Evolutionary conservation across 1,140 invertebrate species (phyloP).

Genomic region (Scaptomyza montana): DNA sequence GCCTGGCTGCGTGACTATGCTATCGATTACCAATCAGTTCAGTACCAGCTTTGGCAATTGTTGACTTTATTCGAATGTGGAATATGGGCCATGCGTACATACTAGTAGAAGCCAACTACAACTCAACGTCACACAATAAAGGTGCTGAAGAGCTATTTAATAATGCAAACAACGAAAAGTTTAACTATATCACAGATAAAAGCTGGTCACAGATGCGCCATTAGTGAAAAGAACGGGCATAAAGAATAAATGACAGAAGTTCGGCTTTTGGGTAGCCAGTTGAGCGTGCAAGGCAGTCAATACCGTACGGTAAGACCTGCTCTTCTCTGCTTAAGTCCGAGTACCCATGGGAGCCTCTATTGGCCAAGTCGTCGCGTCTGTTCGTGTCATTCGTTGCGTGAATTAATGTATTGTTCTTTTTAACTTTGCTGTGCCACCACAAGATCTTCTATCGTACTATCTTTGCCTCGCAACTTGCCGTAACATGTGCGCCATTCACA

Average conservation of each 20-base stretch:
- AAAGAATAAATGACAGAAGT: conserved; percentile 41
- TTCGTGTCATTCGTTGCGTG: conserved; percentile 69
- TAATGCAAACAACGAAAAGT: not conserved
- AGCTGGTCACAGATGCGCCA: not conserved
- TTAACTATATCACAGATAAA: no score
- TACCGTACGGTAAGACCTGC: not conserved
- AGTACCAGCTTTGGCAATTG: conserved; percentile 56
- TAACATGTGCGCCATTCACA: conserved; percentile 70
- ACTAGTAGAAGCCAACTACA: not conserved
- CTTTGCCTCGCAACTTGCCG: conserved; percentile 12
- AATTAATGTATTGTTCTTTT: conserved; percentile 69
- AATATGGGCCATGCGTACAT: not conserved
- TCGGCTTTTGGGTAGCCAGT: conserved; percentile 41
- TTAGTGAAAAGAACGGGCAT: conserved; percentile 36
- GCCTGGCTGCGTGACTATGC: conserved; percentile 24
- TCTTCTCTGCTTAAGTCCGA: not conserved
- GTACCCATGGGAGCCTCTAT: conserved; percentile 33
- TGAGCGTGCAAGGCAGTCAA: conserved; percentile 44
- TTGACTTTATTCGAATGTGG: conserved; percentile 53
- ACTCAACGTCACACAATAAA: not conserved
- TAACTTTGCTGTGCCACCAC: conserved; percentile 15
- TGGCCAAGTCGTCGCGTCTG: conserved; percentile 35
- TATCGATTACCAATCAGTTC: conserved; percentile 75
- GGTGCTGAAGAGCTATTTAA: conserved; percentile 5
- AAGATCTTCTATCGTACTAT: conserved; percentile 19